Base-by-base conservation (phyloP, 2,113 vertebrate genomes). In the Nothoprocta perdicaria region DNA sequence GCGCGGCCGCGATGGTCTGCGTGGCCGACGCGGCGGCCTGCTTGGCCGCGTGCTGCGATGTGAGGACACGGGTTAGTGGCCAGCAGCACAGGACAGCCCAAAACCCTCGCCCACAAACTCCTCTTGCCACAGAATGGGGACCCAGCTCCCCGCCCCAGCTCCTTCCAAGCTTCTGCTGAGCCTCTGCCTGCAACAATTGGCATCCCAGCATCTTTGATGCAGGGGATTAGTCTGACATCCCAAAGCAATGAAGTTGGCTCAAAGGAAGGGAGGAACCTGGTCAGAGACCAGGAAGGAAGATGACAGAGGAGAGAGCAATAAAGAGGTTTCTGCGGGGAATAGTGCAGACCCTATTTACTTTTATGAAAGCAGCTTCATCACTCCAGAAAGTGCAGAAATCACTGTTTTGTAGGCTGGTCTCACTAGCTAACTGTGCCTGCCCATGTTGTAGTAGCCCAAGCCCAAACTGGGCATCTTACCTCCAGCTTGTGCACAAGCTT, bases 401-500 rank as follows among this genome's bases (percentile, higher is more conserved):
- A 8, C 2, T 3, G 15, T 5, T 6, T 75, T 10, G 33, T 1
- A 2, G 41, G 7, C 22, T 40, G 26, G 16, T 46, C 13, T 57
- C n/a, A 4, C 23, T 45, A 7, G 3, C 14, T 31, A 48, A 62
- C 45, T 0, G 0, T 13, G 10, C 3, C 40, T 45, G 11, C 29
- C 55, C 52, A 66, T 5, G 15, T 27, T 52, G 58, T 0, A 40
- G 5, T 1, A 9, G 27, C 27, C 10, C 7, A 2, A n/a, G 7
- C 73, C 84, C 27, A 21, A 29, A 23, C n/a, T 17, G 5, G 14
- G 2, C 18, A 10, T 5, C 94, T 78, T 57, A 99, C 99, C 99
- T 99, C 99, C 67, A 99, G 97, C 89, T 99, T 99, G 97, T 99
- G 99, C 94, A 99, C 97, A 1, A 99, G 98, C 24, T 99, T 99